Percentiles rank a stretch among this genome's conserved stretches.
Conservation (phyloP, 2,113 vertebrate species). For the Trematocara unimaculatum region DNA sequence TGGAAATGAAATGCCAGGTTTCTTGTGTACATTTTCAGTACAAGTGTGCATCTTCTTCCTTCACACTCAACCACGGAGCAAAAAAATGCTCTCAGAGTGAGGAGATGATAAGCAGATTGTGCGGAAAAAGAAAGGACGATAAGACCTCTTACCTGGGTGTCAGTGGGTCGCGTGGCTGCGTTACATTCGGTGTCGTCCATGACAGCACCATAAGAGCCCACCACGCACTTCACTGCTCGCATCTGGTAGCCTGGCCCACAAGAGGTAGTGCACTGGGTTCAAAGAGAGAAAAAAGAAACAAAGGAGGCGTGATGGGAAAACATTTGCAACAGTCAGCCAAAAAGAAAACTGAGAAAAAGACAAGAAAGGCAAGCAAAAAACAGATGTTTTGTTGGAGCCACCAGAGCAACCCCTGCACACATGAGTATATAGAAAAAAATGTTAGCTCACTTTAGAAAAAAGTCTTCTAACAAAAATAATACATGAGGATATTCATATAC, state of each 20-base stretch:
- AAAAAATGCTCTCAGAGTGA: neutral
- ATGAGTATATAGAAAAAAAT: neutral
- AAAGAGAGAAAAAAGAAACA: slow-evolving; percentile 16
- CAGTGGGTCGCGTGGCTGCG: slow-evolving; percentile 86
- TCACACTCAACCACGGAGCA: neutral
- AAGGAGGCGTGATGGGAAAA: neutral
- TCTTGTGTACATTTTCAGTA: neutral
- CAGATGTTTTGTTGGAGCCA: neutral
- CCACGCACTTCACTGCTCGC: slow-evolving; percentile 90
- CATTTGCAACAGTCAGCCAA: slow-evolving; percentile 11
- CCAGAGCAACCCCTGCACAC: neutral
- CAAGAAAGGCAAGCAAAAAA: neutral
- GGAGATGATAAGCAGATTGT: neutral
- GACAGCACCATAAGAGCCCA: slow-evolving; percentile 83
- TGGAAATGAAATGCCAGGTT: slow-evolving; percentile 8
- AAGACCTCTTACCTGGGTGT: slow-evolving; percentile 81
- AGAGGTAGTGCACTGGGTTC: slow-evolving; percentile 85
- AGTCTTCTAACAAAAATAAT: neutral
- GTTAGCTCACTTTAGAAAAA: neutral
- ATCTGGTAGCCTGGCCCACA: slow-evolving; percentile 95
- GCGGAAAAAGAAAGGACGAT: neutral
- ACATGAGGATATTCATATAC: slow-evolving; percentile 19
- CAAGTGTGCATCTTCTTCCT: neutral
- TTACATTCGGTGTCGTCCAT: slow-evolving; percentile 91
- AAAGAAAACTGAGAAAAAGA: neutral